phyloP scores from a whole-genome alignment of 2,888 invertebrate species.

The Drosophila ochracea region DNA sequence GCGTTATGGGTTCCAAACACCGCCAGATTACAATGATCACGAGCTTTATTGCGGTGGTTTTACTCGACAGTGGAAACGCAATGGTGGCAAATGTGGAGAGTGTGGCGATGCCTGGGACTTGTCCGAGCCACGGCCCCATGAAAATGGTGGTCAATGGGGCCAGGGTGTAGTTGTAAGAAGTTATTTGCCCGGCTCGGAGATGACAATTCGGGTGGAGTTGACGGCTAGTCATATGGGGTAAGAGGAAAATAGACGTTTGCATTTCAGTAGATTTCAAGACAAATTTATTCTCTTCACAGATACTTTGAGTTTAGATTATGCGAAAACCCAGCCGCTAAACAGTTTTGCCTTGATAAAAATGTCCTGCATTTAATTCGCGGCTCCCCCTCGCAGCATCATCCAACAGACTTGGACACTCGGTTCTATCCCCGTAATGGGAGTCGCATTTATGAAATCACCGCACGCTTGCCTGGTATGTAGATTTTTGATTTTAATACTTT shows the following conservation, averaged over 20 bases:
- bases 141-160: conserved; percentile 93
- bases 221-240: conserved; percentile 94
- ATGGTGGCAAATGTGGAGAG: conserved; percentile 93
- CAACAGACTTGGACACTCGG: conserved; percentile 87
- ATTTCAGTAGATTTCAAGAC: neutral
- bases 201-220: conserved; percentile 92
- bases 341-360: conserved; percentile 92
- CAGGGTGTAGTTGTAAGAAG: conserved; percentile 93
- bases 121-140: conserved; percentile 90
- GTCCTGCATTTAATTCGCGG: conserved; percentile 87
- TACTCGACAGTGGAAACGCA: conserved; percentile 92
- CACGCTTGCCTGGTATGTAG: conserved; percentile 86
- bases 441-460: conserved; percentile 91
- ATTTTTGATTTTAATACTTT: neutral
- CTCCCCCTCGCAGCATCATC: conserved; percentile 83
- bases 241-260: neutral
- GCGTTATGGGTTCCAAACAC: conserved; percentile 95
- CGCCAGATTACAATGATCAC: conserved; percentile 95
- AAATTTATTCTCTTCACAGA: conserved; percentile 54
- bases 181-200: conserved; percentile 89
- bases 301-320: conserved; percentile 94
- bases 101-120: conserved; percentile 95
- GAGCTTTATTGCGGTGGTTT: conserved; percentile 95
- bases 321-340: conserved; percentile 89
- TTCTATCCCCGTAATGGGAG: conserved; percentile 92